Conservation (phyloP, 2,888 invertebrate species). For the Phlogophora meticulosa region DNA sequence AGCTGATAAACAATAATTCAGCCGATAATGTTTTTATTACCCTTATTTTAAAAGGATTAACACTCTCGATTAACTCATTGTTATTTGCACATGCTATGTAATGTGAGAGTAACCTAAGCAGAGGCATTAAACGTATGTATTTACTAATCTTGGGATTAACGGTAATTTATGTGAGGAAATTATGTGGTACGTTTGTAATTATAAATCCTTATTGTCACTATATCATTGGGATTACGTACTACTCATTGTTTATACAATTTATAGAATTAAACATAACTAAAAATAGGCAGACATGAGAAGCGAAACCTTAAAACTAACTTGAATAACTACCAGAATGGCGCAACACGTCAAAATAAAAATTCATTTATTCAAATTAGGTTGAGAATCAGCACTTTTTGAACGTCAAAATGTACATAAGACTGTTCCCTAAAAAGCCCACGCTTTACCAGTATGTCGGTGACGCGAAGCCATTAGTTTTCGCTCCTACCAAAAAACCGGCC, state of each 20-base stretch:
- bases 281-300: too few relatives aligned
- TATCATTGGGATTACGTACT: slow-evolving; percentile 9
- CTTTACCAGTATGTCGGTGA: too few relatives aligned
- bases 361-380: too few relatives aligned
- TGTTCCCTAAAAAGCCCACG: too few relatives aligned
- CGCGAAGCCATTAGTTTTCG: too few relatives aligned
- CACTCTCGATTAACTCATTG: slow-evolving; percentile 60
- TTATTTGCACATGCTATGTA: slow-evolving; percentile 36
- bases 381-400: too few relatives aligned
- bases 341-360: too few relatives aligned
- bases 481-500: too few relatives aligned
- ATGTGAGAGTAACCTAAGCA: slow-evolving; percentile 31
- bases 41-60: slow-evolving; percentile 66
- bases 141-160: slow-evolving; percentile 49
- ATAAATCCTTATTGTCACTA: background rate
- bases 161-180: slow-evolving; percentile 24
- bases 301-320: too few relatives aligned
- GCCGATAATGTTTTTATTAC: slow-evolving; percentile 70
- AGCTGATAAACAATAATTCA: slow-evolving; percentile 59
- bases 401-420: too few relatives aligned
- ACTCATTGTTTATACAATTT: background rate
- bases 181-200: slow-evolving; percentile 17
- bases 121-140: slow-evolving; percentile 30
- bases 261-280: background rate
- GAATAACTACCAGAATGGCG: too few relatives aligned